phyloP scores from a whole-genome alignment of 2,113 vertebrate genomes.

The Mormyrus lacerda region DNA sequence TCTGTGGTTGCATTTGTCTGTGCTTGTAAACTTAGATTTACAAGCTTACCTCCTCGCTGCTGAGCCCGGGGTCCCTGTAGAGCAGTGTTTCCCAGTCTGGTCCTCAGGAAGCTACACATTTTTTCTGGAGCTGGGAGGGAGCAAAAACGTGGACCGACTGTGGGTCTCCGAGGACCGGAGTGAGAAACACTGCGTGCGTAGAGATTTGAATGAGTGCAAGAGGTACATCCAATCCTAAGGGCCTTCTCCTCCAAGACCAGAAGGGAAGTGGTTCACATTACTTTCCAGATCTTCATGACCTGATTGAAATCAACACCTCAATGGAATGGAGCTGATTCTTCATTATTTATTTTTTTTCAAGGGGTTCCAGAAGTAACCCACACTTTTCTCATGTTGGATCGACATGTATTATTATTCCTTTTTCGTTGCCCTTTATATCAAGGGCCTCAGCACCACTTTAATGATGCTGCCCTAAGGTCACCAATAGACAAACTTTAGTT shows the following conservation, averaged over 20 bases:
- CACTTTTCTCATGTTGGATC: neutral
- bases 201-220: neutral
- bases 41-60: neutral
- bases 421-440: neutral
- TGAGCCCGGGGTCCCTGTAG: neutral
- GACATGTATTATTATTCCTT: neutral
- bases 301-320: neutral
- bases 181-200: neutral
- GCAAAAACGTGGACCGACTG: neutral
- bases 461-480: neutral
- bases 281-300: neutral
- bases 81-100: neutral
- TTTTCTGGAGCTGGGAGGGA: neutral
- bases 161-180: neutral
- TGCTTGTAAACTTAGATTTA: neutral
- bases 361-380: neutral
- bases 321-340: neutral
- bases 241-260: neutral
- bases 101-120: neutral
- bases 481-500: neutral
- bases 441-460: neutral
- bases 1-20: neutral
- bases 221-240: neutral
- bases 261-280: neutral
- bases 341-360: neutral